These are phyloP conservation scores for Chaetophractus vellerosus DNA, from an alignment of 2,797 vertebrate genomes.

Conservation along the genomic window DNA sequence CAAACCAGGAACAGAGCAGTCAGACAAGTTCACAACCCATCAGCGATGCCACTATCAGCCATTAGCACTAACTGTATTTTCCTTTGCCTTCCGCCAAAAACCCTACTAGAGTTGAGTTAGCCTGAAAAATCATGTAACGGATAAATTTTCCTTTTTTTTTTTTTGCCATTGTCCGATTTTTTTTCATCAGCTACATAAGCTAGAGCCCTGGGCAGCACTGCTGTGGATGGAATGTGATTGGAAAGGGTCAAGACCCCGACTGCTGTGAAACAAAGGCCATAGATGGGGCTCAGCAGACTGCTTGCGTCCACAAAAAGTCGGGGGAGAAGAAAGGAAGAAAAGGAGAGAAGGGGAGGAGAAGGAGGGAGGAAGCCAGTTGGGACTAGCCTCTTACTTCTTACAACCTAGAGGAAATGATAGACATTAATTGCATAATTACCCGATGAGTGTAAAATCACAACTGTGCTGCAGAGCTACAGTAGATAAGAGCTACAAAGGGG, in stretches of 20 bases:
- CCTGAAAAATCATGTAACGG: neutral
- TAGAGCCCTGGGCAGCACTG: neutral
- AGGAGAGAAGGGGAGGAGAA: neutral
- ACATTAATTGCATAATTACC: neutral
- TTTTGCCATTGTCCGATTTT: conserved; percentile 20
- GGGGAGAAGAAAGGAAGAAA: neutral
- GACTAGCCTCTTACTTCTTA: neutral
- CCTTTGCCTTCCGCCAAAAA: conserved; percentile 26
- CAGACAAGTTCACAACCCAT: conserved; percentile 76
- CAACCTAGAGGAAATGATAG: neutral
- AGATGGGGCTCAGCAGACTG: neutral
- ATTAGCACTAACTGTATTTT: conserved; percentile 72
- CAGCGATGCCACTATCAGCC: conserved; percentile 56
- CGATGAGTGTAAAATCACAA: neutral
- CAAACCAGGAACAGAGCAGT: conserved; percentile 78
- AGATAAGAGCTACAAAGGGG: neutral
- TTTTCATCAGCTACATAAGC: neutral
- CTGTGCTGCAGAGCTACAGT: neutral
- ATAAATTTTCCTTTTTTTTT: conserved; percentile 37
- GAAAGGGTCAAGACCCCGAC: neutral
- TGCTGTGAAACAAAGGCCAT: neutral
- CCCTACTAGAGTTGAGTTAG: neutral
- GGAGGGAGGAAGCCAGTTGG: neutral
- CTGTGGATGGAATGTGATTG: neutral
- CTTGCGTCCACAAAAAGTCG: neutral